phyloP scores from a whole-genome alignment of 2,797 vertebrate species.

The Hipposideros larvatus region DNA sequence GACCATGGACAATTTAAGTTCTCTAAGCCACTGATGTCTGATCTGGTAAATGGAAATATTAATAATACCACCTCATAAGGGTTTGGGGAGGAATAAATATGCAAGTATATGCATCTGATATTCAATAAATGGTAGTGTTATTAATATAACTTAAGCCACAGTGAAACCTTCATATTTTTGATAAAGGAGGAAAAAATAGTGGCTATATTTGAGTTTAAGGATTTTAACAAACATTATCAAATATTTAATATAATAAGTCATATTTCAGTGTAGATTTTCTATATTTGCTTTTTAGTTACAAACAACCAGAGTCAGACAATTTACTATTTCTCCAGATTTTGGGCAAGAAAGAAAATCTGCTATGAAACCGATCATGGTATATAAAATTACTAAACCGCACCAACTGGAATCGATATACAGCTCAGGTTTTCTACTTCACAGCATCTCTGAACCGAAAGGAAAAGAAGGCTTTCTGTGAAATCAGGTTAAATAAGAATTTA shows the following conservation, averaged over 20 bases:
- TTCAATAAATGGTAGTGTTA: background rate
- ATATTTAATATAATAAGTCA: background rate
- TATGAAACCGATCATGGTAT: background rate
- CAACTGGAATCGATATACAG: background rate
- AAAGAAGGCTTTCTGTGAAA: background rate
- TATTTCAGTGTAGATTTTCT: background rate
- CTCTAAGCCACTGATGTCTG: background rate
- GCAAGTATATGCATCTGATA: background rate
- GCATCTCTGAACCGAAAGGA: background rate
- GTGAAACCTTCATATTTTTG: background rate
- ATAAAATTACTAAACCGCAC: background rate
- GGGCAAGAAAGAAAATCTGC: background rate
- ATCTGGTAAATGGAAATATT: background rate
- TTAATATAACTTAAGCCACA: background rate
- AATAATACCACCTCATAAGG: background rate
- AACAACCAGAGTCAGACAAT: background rate
- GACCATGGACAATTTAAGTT: background rate
- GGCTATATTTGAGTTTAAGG: background rate
- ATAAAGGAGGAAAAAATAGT: background rate
- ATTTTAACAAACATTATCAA: background rate
- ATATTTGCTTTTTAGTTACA: background rate
- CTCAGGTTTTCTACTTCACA: background rate
- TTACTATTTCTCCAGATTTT: slow-evolving; percentile 11
- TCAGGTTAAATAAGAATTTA: slow-evolving; percentile 13
- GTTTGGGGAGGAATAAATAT: background rate